Percentiles rank a stretch among this genome's conserved stretches.
phyloP scores from a whole-genome alignment of 2,888 invertebrate genomes.

The Eudasyphora cyanicolor region DNA sequence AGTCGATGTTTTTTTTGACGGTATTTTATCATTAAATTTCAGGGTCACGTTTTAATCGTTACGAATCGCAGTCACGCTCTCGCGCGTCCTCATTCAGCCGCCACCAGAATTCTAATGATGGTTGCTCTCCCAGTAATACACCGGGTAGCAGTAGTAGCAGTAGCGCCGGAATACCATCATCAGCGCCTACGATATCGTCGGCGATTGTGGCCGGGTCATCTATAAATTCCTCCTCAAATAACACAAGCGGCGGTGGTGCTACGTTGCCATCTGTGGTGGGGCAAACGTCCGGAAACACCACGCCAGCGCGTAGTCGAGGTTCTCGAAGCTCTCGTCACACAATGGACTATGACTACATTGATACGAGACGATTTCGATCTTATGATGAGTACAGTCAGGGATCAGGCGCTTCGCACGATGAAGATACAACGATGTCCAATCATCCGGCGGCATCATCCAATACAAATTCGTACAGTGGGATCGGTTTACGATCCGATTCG shows the following conservation, averaged over 20 bases:
- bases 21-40: conserved; percentile 66
- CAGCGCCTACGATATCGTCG: conserved; percentile 71
- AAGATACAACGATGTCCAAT: conserved; percentile 75
- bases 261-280: conserved; percentile 71
- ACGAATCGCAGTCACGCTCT: conserved; percentile 81
- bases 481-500: conserved; percentile 75
- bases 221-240: conserved; percentile 57
- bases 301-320: conserved; percentile 80
- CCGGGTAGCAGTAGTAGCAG: conserved; percentile 71
- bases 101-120: conserved; percentile 76
- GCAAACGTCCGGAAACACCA: conserved; percentile 76
- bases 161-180: conserved; percentile 63
- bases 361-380: conserved; percentile 82
- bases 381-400: conserved; percentile 89
- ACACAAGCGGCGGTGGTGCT: conserved; percentile 50
- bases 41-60: conserved; percentile 81
- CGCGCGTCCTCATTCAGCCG: conserved; percentile 80
- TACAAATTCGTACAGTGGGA: conserved; percentile 80
- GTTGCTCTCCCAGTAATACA: conserved; percentile 75
- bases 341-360: conserved; percentile 75
- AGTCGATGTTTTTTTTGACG: conserved; percentile 12
- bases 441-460: conserved; percentile 64
- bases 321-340: conserved; percentile 77
- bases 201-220: conserved; percentile 69
- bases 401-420: conserved; percentile 85